These are phyloP conservation scores for Camelus bactrianus DNA, from an alignment of 2,113 vertebrate species.

Conservation along the genomic window DNA sequence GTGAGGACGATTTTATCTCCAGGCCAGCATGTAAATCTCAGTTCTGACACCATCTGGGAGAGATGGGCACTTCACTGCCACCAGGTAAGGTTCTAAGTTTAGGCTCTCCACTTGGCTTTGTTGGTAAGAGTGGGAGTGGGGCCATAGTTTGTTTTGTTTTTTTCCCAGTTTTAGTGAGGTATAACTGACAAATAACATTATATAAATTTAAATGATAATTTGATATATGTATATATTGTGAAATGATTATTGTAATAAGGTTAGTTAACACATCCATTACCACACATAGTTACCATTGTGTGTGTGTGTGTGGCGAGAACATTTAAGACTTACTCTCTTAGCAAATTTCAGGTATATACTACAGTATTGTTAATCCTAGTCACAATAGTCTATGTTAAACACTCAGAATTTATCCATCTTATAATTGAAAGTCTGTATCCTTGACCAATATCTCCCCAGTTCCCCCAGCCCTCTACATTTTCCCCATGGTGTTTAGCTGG, in stretches of 20 bases:
- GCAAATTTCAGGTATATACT: not conserved
- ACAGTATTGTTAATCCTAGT: not conserved
- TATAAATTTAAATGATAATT: not conserved
- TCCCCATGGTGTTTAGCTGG: not conserved
- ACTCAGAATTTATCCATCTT: not conserved
- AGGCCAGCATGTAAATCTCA: not conserved
- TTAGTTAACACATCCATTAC: not conserved
- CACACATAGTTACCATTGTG: not conserved
- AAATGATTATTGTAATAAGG: not conserved
- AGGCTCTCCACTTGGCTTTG: not conserved
- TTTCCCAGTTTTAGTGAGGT: not conserved
- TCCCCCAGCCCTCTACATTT: not conserved
- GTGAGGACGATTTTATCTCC: not conserved
- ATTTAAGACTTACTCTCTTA: not conserved
- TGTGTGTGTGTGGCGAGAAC: not conserved
- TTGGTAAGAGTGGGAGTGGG: not conserved
- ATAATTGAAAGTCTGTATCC: not conserved
- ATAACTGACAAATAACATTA: not conserved
- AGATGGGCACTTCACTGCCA: not conserved
- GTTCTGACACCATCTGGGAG: not conserved
- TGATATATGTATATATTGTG: not conserved
- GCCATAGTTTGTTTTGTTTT: no score
- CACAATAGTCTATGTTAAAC: not conserved
- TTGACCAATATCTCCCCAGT: not conserved
- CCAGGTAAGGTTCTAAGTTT: not conserved